Evolutionary conservation across 2,888 invertebrate genomes (phyloP).

Genomic region (Nephrotoma guestfalica): DNA sequence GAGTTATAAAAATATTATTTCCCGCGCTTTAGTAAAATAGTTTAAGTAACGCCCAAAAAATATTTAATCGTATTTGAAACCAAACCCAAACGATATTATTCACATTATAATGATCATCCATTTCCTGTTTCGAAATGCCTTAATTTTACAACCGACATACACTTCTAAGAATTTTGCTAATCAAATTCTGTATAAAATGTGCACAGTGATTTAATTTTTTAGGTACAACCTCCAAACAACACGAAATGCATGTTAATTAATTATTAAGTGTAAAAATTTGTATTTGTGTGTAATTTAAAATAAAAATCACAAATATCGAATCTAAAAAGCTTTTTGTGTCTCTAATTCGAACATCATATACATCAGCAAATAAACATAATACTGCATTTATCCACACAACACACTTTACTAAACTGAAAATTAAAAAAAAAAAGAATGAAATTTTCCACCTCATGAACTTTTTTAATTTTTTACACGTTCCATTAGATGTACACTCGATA

Average conservation of each 20-base stretch:
- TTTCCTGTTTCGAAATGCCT: not conserved
- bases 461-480: not conserved
- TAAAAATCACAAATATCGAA: not conserved
- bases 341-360: not conserved
- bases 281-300: not conserved
- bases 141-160: not conserved
- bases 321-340: not conserved
- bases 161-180: too few relatives aligned
- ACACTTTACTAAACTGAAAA: not conserved
- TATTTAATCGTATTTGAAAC: not conserved
- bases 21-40: too few relatives aligned
- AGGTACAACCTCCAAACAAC: not conserved
- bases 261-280: not conserved
- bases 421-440: not conserved
- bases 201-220: not conserved
- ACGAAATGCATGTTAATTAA: not conserved
- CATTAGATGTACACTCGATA: not conserved
- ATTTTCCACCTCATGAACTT: not conserved
- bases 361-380: not conserved
- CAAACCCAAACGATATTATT: not conserved
- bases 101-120: not conserved
- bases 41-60: too few relatives aligned
- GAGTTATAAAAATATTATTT: too few relatives aligned
- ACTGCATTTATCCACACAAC: not conserved
- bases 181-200: too few relatives aligned